phyloP scores from a whole-genome alignment of 2,888 invertebrate genomes.

The Pinctada fucata region DNA sequence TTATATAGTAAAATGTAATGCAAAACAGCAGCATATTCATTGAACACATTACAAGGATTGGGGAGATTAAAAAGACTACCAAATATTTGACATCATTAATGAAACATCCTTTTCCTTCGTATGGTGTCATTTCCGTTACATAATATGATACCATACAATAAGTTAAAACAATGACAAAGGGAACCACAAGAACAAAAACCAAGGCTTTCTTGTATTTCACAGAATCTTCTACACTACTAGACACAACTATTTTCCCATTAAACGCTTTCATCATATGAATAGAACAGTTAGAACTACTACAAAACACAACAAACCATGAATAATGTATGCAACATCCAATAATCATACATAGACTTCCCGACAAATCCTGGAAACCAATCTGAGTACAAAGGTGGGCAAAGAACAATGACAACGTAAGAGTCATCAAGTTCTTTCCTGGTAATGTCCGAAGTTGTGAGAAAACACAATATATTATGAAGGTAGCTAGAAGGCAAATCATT shows the following conservation, averaged over 20 bases:
- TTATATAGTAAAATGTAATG: not conserved
- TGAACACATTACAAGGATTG: not conserved
- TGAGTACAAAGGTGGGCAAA: constrained; percentile 4
- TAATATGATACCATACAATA: not conserved
- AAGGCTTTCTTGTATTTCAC: not conserved
- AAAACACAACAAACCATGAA: not conserved
- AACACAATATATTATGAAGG: constrained; percentile 9
- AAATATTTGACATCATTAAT: not conserved
- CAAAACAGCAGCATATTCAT: not conserved
- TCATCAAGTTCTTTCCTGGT: constrained; percentile 18
- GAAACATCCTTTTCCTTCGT: not conserved
- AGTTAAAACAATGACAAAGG: not conserved
- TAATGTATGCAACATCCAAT: not conserved
- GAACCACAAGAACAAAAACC: not conserved
- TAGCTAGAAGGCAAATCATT: constrained; percentile 1
- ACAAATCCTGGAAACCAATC: not conserved
- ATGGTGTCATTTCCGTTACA: not conserved
- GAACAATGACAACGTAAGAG: not conserved
- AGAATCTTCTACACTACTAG: not conserved
- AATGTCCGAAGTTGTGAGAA: constrained; percentile 1
- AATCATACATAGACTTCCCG: not conserved
- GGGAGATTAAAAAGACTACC: not conserved
- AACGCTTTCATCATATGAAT: not conserved
- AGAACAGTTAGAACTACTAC: not conserved
- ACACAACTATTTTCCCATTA: not conserved